Conservation (phyloP, 2,113 vertebrate species). For the Corythornis vintsioides region DNA sequence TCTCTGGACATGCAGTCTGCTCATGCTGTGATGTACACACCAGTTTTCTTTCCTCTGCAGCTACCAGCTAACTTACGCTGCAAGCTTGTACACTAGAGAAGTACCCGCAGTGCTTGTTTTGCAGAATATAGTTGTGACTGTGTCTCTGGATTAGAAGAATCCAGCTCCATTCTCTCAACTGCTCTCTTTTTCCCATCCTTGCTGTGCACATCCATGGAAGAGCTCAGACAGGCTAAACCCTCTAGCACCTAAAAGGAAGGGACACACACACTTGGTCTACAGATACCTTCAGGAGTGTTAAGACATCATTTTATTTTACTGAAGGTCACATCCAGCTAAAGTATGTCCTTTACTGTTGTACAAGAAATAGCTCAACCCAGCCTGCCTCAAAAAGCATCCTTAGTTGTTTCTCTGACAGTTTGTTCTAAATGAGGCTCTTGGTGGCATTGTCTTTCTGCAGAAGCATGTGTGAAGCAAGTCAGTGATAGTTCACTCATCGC, state of each 20-base stretch:
- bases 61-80: too few relatives aligned
- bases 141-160: too few relatives aligned
- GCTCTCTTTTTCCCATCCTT: not conserved
- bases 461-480: rapidly evolving
- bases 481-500: not conserved
- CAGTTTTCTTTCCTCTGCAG: too few relatives aligned
- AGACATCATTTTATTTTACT: not conserved
- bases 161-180: not conserved
- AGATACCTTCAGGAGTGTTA: not conserved
- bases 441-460: not conserved
- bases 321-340: not conserved
- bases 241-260: not conserved
- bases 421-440: rapidly evolving
- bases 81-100: too few relatives aligned
- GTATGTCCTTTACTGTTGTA: not conserved
- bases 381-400: not conserved
- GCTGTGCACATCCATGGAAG: not conserved
- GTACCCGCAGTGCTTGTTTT: too few relatives aligned
- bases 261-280: rapidly evolving
- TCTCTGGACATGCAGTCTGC: too few relatives aligned
- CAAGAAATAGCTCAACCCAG: not conserved
- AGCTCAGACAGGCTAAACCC: not conserved
- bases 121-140: too few relatives aligned
- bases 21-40: too few relatives aligned
- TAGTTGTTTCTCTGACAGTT: not conserved